phyloP scores from a whole-genome alignment of 2,113 vertebrate genomes.

The Nibea coibor region DNA sequence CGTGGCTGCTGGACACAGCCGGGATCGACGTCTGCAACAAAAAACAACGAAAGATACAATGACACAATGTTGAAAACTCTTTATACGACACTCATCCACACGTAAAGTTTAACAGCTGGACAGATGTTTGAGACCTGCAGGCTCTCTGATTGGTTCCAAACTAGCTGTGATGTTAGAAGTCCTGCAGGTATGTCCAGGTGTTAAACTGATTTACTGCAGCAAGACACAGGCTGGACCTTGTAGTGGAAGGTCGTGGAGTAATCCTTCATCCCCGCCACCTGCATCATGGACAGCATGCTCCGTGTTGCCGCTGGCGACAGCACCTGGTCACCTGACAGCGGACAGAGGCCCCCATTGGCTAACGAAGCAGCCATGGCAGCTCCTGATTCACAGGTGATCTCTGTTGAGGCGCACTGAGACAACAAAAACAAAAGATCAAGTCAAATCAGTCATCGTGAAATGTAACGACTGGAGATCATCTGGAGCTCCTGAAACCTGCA shows the following conservation, averaged over 20 bases:
- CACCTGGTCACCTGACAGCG: conserved; percentile 81
- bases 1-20: conserved; percentile 74
- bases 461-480: too few relatives aligned
- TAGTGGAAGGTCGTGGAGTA: conserved; percentile 77
- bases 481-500: neutral
- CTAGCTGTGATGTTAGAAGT: too few relatives aligned
- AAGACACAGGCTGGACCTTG: conserved; percentile 57
- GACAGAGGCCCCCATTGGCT: conserved; percentile 81
- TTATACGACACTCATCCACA: too few relatives aligned
- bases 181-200: too few relatives aligned
- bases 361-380: conserved; percentile 75
- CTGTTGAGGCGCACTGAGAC: conserved; percentile 77
- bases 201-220: too few relatives aligned
- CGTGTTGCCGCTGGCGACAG: conserved; percentile 67
- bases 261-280: conserved; percentile 81
- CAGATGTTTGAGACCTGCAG: too few relatives aligned
- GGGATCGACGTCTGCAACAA: conserved; percentile 71
- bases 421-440: neutral
- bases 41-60: too few relatives aligned
- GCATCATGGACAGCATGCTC: conserved; percentile 78
- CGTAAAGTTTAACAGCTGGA: too few relatives aligned
- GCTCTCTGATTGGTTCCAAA: too few relatives aligned
- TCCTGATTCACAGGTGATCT: conserved; percentile 80
- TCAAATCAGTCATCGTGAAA: too few relatives aligned
- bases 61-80: too few relatives aligned